Evolutionary conservation across 2,888 invertebrate genomes (phyloP), one percentile per base, ranked within the genome.

Genomic region (Mesoligia furuncula): DNA sequence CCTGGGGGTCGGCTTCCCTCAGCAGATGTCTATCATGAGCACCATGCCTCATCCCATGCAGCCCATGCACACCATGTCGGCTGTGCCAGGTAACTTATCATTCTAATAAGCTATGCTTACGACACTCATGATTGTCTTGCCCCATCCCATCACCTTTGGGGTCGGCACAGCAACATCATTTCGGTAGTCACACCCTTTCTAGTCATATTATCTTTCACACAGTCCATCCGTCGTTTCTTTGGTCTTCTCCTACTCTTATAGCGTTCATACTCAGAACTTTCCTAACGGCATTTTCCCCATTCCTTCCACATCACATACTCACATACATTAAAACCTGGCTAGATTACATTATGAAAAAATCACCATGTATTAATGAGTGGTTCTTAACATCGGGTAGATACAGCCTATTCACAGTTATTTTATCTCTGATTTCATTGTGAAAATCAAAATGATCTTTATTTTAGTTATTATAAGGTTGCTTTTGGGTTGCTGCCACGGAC

Each of bases 11-110:
- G 93, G 93, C 0, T 83, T 93, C 0, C 91, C 93, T 1, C 93
- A 88, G 57, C 93, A 90, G 73, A 91, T 94, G 91, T 76, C 93
- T 0, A 54, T 93, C 2, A 86, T 94, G 84, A 91, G 81, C 71
- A 91, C 93, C 0, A 64, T 81, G 67, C 42, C 57, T 15, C 82
- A 82, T 64, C 15, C 83, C 59, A 81, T 93, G 27, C 65, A 89
- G 6, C 70, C 88, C 1, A 80, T 94, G 87, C 89, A 92, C 84
- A 91, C 93, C 90, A 68, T 84, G 80, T 54, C 68, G 31, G 65
- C 39, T 17, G 54, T 94, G 84, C 85, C 91, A 87, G 92, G 94
- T 92, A 88, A 85, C 24, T 45, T 39, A 27, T 64, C 54, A 81
- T 68, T 39, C 65, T 54, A 75, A 51, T 45, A 27, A 51, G 48